phyloP scores from a whole-genome alignment of 2,888 invertebrate genomes.

The Oegoconia quadripuncta region DNA sequence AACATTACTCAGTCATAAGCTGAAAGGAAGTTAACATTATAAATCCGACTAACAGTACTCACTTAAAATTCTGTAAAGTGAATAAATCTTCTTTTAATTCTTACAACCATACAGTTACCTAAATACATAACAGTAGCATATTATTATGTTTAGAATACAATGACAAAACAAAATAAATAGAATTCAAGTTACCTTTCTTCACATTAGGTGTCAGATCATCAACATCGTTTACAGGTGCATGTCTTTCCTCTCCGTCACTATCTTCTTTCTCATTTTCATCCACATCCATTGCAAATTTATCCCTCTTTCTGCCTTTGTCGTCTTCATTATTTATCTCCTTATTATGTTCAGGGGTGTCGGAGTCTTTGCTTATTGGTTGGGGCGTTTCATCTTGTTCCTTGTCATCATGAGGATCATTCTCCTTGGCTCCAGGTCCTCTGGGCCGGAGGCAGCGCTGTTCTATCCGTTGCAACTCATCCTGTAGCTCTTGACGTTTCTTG shows the following conservation, averaged over 20 bases:
- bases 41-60: too few species aligned
- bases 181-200: conserved; percentile 16
- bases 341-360: conserved; percentile 5
- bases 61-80: too few species aligned
- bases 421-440: conserved; percentile 47
- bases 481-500: conserved; percentile 80
- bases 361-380: too few species aligned
- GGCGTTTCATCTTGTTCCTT: conserved; percentile 14
- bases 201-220: conserved; percentile 8
- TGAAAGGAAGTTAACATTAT: too few species aligned
- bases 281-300: conserved; percentile 64
- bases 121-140: too few species aligned
- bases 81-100: too few species aligned
- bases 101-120: too few species aligned
- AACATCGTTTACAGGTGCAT: conserved; percentile 32
- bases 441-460: conserved; percentile 72
- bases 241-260: conserved; percentile 59
- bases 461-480: conserved; percentile 82
- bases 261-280: conserved; percentile 59
- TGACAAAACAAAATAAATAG: too few species aligned
- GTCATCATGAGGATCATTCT: conserved; percentile 44
- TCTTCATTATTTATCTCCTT: conserved; percentile 16
- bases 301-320: conserved; percentile 43
- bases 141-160: too few species aligned
- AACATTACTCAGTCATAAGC: too few species aligned